A percentile compares a stretch with the other conserved stretches of the same genome.
phyloP scores from a whole-genome alignment of 2,797 vertebrate genomes.

The Phrynocephalus vlangalii region DNA sequence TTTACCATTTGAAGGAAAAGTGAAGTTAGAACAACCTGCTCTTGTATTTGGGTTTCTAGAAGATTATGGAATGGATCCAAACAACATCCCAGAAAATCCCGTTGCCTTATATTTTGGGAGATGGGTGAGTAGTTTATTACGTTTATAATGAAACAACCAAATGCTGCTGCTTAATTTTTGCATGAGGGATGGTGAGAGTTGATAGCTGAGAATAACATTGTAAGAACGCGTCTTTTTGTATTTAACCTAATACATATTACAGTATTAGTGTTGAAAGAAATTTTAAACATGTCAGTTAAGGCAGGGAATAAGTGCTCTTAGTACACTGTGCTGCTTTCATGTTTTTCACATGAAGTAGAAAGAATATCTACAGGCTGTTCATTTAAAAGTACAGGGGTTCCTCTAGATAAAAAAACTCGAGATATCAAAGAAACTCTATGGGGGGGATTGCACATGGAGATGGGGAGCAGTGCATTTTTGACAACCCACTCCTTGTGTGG shows the following conservation, averaged over 20 bases:
- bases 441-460: too few species aligned
- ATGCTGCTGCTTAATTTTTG: too few species aligned
- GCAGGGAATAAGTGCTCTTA: neutral
- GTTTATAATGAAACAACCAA: neutral
- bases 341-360: neutral
- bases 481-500: too few species aligned
- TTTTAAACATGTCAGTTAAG: neutral
- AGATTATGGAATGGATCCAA: conserved; percentile 94
- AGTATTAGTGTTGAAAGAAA: neutral
- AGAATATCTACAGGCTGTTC: too few species aligned
- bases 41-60: conserved; percentile 93
- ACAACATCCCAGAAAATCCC: conserved; percentile 90
- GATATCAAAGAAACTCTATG: too few species aligned
- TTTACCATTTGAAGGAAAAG: conserved; percentile 91
- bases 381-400: too few species aligned
- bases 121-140: conserved; percentile 86
- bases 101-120: conserved; percentile 92
- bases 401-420: too few species aligned
- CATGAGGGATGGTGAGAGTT: neutral
- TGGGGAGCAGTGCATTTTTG: too few species aligned
- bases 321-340: neutral
- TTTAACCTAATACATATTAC: neutral
- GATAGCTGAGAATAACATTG: neutral
- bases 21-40: conserved; percentile 91
- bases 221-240: neutral